A percentile compares a stretch with the other conserved stretches of the same genome.
phyloP scores from a whole-genome alignment of 1,140 invertebrate genomes.

The Habropoda laboriosa region DNA sequence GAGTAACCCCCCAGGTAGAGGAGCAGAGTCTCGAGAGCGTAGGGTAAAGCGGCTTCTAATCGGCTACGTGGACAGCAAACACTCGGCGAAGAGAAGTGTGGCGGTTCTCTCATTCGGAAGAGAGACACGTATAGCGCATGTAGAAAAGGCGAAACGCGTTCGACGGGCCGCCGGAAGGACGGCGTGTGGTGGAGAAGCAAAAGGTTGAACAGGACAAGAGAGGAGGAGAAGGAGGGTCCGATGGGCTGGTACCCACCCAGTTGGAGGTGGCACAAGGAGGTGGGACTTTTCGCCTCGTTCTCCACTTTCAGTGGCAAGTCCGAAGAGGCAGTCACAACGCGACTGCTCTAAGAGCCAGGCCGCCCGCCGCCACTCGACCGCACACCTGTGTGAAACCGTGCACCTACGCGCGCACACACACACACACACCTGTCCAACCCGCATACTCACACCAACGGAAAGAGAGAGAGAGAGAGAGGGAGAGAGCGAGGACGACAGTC shows the following conservation, averaged over 20 bases:
- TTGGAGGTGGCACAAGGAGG: slow-evolving; percentile 81
- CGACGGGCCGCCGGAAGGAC: slow-evolving; percentile 12
- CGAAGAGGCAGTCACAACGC: slow-evolving; percentile 81
- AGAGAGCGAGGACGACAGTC: neutral
- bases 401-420: slow-evolving; percentile 1
- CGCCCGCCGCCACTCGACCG: slow-evolving; percentile 62
- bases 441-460: neutral
- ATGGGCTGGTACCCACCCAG: slow-evolving; percentile 80
- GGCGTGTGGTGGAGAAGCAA: slow-evolving; percentile 3
- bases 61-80: neutral
- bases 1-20: neutral
- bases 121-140: neutral
- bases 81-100: neutral
- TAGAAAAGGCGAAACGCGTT: neutral
- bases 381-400: slow-evolving; percentile 9
- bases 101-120: too few species aligned
- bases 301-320: slow-evolving; percentile 76
- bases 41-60: neutral
- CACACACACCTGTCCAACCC: neutral
- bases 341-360: slow-evolving; percentile 78
- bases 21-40: too few species aligned
- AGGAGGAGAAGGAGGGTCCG: slow-evolving; percentile 75
- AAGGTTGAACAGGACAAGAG: slow-evolving; percentile 49
- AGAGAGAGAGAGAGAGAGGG: too few species aligned
- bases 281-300: slow-evolving; percentile 78